Conservation (phyloP, 1,140 invertebrate species). For the Pseudachorutes palmiensis region DNA sequence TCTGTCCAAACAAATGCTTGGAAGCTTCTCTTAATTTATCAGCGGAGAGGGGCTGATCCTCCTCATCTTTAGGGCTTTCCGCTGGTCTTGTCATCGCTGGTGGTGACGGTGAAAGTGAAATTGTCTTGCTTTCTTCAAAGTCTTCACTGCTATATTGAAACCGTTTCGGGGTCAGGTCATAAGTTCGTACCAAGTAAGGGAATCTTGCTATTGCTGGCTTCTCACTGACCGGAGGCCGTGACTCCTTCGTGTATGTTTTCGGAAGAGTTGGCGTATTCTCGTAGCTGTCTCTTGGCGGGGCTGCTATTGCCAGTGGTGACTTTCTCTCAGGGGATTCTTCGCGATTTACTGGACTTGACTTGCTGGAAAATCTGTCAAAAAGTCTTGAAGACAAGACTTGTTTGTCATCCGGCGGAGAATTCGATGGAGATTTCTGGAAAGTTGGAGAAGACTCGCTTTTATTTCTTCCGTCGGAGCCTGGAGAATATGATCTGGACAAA, state of each 20-base stretch:
- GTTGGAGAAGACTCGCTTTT: not conserved
- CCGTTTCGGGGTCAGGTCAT: not conserved
- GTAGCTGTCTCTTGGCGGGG: not conserved
- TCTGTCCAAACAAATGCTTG: not conserved
- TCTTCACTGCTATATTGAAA: not conserved
- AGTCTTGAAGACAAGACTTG: slow-evolving; percentile 19
- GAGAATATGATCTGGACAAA: not conserved
- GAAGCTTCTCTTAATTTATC: not conserved
- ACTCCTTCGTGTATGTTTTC: not conserved
- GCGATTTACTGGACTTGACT: too few species aligned
- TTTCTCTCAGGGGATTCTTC: not conserved
- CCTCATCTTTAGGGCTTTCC: not conserved
- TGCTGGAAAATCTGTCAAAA: slow-evolving; percentile 21
- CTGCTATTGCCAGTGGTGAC: not conserved
- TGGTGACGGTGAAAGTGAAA: not conserved
- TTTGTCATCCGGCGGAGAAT: not conserved
- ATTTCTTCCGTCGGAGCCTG: not conserved
- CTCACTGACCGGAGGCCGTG: not conserved
- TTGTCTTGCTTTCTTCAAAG: not conserved
- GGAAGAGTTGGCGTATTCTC: not conserved
- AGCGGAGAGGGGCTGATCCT: not conserved
- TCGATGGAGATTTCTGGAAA: not conserved
- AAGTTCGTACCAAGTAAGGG: not conserved
- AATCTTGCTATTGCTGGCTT: not conserved
- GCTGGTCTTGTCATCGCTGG: not conserved